Evolutionary conservation across 2,797 vertebrate species (phyloP).

Genomic region (Phataginus tricuspis): DNA sequence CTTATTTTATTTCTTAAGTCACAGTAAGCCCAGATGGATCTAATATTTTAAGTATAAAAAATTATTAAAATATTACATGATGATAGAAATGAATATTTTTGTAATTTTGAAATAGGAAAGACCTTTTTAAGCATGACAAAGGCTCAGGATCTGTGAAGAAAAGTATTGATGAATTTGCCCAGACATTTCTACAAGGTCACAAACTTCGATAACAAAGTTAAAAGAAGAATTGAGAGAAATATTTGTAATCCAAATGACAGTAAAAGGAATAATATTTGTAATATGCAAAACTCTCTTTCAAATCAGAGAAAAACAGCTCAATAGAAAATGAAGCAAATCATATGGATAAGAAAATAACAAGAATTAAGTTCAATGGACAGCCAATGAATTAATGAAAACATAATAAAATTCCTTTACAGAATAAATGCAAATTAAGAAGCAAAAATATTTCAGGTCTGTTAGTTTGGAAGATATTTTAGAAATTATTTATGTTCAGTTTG

Average conservation of each 20-base stretch:
- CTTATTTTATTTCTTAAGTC: conserved; percentile 8
- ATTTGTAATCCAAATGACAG: not conserved
- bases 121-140: not conserved
- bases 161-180: not conserved
- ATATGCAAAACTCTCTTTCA: conserved; percentile 28
- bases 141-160: not conserved
- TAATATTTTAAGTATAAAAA: conserved; percentile 38
- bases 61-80: not conserved
- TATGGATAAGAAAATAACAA: conserved; percentile 1
- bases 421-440: not conserved
- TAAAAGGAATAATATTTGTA: conserved; percentile 36
- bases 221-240: conserved; percentile 4
- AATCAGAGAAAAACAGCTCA: conserved; percentile 4
- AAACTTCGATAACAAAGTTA: conserved; percentile 44
- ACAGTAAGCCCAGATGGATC: not conserved
- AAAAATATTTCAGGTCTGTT: conserved; percentile 9
- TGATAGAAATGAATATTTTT: conserved; percentile 12
- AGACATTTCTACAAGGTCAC: not conserved
- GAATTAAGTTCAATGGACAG: not conserved
- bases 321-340: conserved; percentile 3
- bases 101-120: conserved; percentile 35
- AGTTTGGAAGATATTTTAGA: not conserved
- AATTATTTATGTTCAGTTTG: not conserved
- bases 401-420: conserved; percentile 26
- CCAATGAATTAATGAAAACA: not conserved